A percentile compares a stretch with the other conserved stretches of the same genome.
Conservation (phyloP, 2,113 vertebrate species). For the Eretmochelys imbricata region DNA sequence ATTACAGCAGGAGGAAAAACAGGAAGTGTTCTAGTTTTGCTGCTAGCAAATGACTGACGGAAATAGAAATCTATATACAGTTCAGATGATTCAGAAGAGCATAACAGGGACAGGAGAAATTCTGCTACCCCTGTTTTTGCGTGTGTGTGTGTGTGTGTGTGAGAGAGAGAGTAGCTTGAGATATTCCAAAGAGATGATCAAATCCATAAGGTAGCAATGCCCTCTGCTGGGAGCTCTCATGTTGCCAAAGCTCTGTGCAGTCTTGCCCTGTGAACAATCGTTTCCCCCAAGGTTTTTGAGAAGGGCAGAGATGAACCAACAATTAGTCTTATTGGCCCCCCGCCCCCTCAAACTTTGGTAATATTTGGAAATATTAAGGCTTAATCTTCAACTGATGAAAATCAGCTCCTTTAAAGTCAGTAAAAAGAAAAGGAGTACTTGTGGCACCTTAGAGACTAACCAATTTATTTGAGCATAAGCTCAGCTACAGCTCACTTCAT, state of each 20-base stretch:
- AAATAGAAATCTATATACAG: slow-evolving; percentile 78
- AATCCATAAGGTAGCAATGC: slow-evolving; percentile 55
- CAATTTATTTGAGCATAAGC: too few relatives aligned
- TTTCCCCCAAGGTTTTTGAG: background rate
- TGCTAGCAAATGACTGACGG: slow-evolving; percentile 75
- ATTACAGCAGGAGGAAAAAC: slow-evolving; percentile 77
- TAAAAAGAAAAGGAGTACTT: too few relatives aligned
- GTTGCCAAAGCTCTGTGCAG: background rate
- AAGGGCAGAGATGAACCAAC: background rate
- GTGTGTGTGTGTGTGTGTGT: background rate
- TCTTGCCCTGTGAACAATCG: background rate
- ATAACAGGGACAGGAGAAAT: slow-evolving; percentile 15
- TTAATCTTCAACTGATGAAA: accelerated
- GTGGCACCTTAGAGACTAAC: too few relatives aligned
- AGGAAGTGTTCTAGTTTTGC: slow-evolving; percentile 77
- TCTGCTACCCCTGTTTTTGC: background rate
- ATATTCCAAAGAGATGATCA: background rate
- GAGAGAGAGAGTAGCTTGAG: background rate
- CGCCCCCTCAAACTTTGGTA: background rate
- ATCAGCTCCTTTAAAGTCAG: accelerated
- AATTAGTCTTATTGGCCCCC: background rate
- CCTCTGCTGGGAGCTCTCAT: slow-evolving; percentile 75
- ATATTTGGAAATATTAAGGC: background rate
- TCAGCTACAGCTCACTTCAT: too few relatives aligned
- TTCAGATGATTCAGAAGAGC: slow-evolving; percentile 65